These are phyloP conservation scores for Triplophysa yarkandensis DNA, from an alignment of 2,797 vertebrate genomes.

Conservation along the genomic window DNA sequence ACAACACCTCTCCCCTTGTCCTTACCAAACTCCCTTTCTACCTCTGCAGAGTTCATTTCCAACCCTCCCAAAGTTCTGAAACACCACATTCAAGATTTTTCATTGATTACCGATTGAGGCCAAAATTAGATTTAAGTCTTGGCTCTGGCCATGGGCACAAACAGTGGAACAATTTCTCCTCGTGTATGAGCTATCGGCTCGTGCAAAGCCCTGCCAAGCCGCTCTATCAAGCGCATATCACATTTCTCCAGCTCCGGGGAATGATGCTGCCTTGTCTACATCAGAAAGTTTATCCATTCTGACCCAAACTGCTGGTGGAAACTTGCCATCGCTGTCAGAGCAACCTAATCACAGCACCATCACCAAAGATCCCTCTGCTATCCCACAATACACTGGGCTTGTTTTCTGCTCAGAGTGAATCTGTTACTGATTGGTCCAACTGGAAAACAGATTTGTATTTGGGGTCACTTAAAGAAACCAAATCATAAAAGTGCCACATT, in stretches of 20 bases:
- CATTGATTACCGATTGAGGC: constrained; percentile 37
- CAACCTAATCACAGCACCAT: constrained; percentile 22
- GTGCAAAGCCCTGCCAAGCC: constrained; percentile 19
- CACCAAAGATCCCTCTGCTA: constrained; percentile 5
- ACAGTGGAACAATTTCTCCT: constrained; percentile 33
- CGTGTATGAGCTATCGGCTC: constrained; percentile 16
- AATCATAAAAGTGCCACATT: not conserved
- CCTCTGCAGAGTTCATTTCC: constrained; percentile 13
- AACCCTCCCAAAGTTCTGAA: constrained; percentile 21
- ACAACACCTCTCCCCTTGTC: not conserved
- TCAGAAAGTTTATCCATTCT: constrained; percentile 23
- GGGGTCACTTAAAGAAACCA: constrained; percentile 7
- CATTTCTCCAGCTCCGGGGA: constrained; percentile 30
- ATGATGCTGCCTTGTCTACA: constrained; percentile 30
- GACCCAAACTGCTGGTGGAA: constrained; percentile 22
- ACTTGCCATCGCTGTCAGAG: constrained; percentile 2
- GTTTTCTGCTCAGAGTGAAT: constrained; percentile 10
- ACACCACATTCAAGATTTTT: constrained; percentile 25
- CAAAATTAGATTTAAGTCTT: constrained; percentile 46
- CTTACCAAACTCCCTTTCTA: constrained; percentile 15
- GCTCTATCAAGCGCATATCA: constrained; percentile 32
- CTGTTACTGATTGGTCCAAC: constrained; percentile 4
- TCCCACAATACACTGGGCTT: constrained; percentile 14
- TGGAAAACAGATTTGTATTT: constrained; percentile 13
- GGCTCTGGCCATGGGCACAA: constrained; percentile 9